Evolutionary conservation across 2,113 vertebrate species (phyloP), one percentile per base, ranked within the genome.

Genomic region (Rhabdomys dilectus): DNA sequence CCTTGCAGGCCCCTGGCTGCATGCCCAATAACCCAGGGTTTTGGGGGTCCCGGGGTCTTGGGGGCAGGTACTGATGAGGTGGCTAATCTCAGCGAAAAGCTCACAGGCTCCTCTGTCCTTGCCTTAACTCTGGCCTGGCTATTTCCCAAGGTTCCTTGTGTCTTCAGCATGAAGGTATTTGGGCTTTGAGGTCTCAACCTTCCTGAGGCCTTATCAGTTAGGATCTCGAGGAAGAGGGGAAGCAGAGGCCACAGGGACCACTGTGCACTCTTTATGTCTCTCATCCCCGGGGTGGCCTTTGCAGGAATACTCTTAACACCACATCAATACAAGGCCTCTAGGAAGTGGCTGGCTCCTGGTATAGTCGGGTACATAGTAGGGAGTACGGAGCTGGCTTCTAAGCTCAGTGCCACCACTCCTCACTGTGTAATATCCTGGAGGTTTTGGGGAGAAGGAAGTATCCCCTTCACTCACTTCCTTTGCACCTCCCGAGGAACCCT

Each of bases 181-280:
- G 39, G 19, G 13, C 75, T 8, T 21, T 9, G 53, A 22, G 62
- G 77, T 26, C 22, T 42, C 31, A 48, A 12, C 13, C 42, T 16
- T 2, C 2, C 9, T 22, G n/a, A 51, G 73, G 80, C 80, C 51
- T 36, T 34, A 9, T 13, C 0, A 13, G 31, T 62, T 8, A 11
- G 45, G 12, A 9, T 6, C 42, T 39, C 0, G 1, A 29, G 12
- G 51, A 29, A 17, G 8, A 34, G 0, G 5, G 72, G 70, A 2
- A 3, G 58, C 62, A 9, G 42, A 7, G 21, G 39, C 76, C 36
- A 8, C 56, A 7, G 26, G 64, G 48, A 13, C 56, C 51, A 1
- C 1, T 26, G 4, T 1, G 2, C 5, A 16, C 3, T 56, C 5
- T 12, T 16, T 6, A 1, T 1, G 8, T 6, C n/a, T 39, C 45